These are phyloP conservation scores for Helicorthomorpha holstii DNA, from an alignment of 1,140 invertebrate genomes.

Conservation along the genomic window DNA sequence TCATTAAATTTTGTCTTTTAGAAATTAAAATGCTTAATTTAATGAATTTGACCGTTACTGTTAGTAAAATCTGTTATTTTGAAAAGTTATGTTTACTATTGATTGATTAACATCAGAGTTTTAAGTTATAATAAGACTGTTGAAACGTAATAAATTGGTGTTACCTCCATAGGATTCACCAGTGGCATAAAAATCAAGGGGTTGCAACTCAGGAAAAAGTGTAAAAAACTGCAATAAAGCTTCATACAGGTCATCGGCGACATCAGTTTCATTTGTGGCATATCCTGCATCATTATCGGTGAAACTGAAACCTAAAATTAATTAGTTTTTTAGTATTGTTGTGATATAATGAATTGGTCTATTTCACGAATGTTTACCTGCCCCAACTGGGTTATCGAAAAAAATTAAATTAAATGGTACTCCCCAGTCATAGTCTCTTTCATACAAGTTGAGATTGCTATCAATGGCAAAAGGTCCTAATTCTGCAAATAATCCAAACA, in stretches of 20 bases:
- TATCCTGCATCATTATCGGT: conserved; percentile 1
- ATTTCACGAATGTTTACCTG: too few species aligned
- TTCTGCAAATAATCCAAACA: not conserved
- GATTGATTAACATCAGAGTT: too few species aligned
- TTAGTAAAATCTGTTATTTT: too few species aligned
- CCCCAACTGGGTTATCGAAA: not conserved
- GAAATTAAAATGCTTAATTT: too few species aligned
- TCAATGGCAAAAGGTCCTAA: not conserved
- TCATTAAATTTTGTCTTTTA: too few species aligned
- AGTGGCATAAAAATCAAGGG: conserved; percentile 4
- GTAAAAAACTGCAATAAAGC: conserved; percentile 8
- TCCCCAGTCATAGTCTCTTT: not conserved
- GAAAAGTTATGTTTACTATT: too few species aligned
- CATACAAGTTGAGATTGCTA: not conserved
- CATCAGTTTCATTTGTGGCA: conserved; percentile 6
- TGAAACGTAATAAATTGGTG: too few species aligned
- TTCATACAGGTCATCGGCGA: conserved; percentile 7
- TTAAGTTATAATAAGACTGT: too few species aligned
- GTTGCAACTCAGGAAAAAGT: conserved; percentile 6
- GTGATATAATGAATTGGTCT: too few species aligned
- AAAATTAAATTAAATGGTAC: not conserved
- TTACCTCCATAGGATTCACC: conserved; percentile 7
- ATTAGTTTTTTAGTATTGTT: too few species aligned
- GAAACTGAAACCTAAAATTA: conserved; percentile 1
- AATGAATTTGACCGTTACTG: too few species aligned